Base-by-base conservation (phyloP, 37 sponge, comb jelly and placozoan species). In the Halisarca cf. caerulea region DNA sequence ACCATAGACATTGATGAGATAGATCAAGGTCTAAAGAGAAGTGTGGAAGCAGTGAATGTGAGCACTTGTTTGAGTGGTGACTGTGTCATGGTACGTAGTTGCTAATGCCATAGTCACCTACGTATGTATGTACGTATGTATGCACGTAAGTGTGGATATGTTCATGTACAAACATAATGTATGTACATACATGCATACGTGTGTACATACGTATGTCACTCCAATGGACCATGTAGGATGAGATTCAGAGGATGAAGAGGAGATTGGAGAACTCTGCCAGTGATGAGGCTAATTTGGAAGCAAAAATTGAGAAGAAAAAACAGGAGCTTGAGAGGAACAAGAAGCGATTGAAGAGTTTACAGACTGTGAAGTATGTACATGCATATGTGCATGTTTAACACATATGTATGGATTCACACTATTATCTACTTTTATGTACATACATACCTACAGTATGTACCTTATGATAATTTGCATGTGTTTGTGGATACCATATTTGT, bases 291-390 rank as follows among this genome's bases (percentile, higher is more conserved):
- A 94, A 89, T 68, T 82, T 98, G 38, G 93, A 89, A 62, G 86
- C 92, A 4, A 98, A 96, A 90, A 98, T 98, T 45, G 95, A 96
- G 79, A 96, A 96, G 79, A 98, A 94, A 80, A 90, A 91, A 85
- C 88, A 89, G 72, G 99, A 98, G 70, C 82, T 98, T 78, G 97
- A 98, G 59, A 62, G 99, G 45, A 96, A 92, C 80, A 80, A 91
- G 55, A 98, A 98, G 86, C 42, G 99, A 39, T 78, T 98, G 58
- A 82, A 88, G 45, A 94, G 93, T 25, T 89, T 98, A 36, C 91
- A 94, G 53, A 94, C 90, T 35, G 99, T 98, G 40, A 88, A 87
- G 91, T 90, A 20, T 33, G 90, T 35, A 5, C 33, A 23, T 82
- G 51, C 40, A 0, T 36, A 36, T 81, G 35, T 81, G 64, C 58